Percentiles rank a stretch among this genome's conserved stretches.
phyloP scores from a whole-genome alignment of 2,113 vertebrate genomes.

The Motacilla tschutschensis region DNA sequence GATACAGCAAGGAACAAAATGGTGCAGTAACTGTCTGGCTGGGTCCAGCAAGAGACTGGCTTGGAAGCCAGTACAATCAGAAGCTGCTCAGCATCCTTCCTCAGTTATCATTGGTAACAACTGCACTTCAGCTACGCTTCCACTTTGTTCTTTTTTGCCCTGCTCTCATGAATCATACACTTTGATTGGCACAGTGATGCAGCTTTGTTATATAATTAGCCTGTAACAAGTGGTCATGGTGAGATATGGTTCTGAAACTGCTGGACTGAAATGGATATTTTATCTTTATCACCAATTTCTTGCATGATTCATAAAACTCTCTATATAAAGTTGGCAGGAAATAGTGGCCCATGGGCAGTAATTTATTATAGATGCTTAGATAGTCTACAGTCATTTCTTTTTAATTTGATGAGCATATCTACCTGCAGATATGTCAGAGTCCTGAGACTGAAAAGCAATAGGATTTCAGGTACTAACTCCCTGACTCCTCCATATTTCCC shows the following conservation, averaged over 20 bases:
- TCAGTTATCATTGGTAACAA: background rate
- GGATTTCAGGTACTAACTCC: background rate
- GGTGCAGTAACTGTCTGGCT: background rate
- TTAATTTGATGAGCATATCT: background rate
- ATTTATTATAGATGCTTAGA: background rate
- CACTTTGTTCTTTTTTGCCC: background rate
- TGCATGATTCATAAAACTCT: constrained; percentile 31
- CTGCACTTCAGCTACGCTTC: background rate
- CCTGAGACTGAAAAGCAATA: background rate
- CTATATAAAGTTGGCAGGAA: background rate
- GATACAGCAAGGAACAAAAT: background rate
- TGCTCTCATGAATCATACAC: background rate
- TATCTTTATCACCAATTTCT: constrained; percentile 7
- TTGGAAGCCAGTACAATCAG: background rate
- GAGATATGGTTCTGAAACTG: background rate
- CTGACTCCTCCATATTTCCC: background rate
- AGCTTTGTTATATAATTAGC: background rate
- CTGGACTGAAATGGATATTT: background rate
- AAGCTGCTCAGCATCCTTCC: background rate
- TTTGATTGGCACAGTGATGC: background rate
- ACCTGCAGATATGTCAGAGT: background rate
- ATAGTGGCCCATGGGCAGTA: background rate
- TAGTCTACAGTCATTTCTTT: background rate
- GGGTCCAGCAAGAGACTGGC: background rate
- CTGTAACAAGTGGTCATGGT: background rate